Percentiles rank a stretch among this genome's conserved stretches.
Evolutionary conservation across 1,140 invertebrate species (phyloP).

Genomic region (Radopholus similis): DNA sequence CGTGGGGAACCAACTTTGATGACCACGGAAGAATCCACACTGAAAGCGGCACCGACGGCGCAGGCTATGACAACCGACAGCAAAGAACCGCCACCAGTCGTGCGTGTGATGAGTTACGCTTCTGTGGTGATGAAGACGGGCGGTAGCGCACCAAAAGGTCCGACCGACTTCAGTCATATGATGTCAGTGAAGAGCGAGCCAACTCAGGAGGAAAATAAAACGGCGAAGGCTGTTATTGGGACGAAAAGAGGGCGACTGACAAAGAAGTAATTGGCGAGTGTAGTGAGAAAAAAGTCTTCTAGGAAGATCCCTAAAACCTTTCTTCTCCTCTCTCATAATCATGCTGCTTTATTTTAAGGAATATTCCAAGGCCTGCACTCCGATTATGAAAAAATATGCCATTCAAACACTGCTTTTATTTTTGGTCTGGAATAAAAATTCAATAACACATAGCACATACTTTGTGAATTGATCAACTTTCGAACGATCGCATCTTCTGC

Average conservation of each 20-base stretch:
- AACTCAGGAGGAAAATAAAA: not conserved
- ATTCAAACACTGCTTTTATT: too few relatives aligned
- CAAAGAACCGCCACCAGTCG: too few relatives aligned
- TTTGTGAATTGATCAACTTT: not conserved
- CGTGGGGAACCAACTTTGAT: not conserved
- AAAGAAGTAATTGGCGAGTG: too few relatives aligned
- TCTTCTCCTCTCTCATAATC: too few relatives aligned
- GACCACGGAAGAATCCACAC: not conserved
- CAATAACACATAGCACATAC: not conserved
- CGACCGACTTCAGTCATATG: slow-evolving; percentile 13
- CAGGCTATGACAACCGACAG: too few relatives aligned
- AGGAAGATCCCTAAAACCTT: too few relatives aligned
- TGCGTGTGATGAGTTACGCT: not conserved
- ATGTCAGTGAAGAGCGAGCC: not conserved
- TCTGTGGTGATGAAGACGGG: not conserved
- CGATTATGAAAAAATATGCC: too few relatives aligned
- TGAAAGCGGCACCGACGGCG: not conserved
- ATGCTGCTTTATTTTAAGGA: too few relatives aligned
- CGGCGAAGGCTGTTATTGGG: not conserved
- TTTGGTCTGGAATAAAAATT: not conserved
- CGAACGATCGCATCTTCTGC: slow-evolving; percentile 1
- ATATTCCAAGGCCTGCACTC: too few relatives aligned
- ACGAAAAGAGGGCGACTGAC: not conserved
- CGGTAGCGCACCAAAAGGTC: not conserved
- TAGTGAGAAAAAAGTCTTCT: too few relatives aligned